These are phyloP conservation scores for Drosophila nebulosa DNA, from an alignment of 1,140 invertebrate genomes.

Conservation along the genomic window DNA sequence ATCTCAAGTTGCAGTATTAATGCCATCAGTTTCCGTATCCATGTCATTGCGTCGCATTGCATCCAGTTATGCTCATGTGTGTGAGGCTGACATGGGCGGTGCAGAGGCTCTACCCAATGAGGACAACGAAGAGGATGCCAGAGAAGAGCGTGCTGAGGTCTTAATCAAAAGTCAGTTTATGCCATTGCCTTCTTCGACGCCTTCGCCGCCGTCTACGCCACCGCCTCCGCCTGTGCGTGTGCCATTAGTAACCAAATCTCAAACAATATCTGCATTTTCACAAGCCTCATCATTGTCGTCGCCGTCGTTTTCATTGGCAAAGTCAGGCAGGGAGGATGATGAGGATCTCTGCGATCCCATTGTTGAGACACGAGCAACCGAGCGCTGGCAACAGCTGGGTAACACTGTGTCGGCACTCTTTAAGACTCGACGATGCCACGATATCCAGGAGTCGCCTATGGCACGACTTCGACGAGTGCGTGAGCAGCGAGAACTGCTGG, in stretches of 20 bases:
- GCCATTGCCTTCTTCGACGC: background rate
- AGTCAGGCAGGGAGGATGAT: background rate
- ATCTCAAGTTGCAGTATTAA: background rate
- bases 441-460: constrained; percentile 11
- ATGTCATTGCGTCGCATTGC: constrained; percentile 46
- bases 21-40: background rate
- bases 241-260: background rate
- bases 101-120: constrained; percentile 29
- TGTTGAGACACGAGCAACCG: constrained; percentile 29
- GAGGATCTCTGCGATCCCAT: background rate
- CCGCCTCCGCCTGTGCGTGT: background rate
- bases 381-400: constrained; percentile 54
- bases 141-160: constrained; percentile 49
- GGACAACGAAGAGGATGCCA: constrained; percentile 47
- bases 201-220: background rate
- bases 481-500: constrained; percentile 54
- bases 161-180: constrained; percentile 42
- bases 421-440: constrained; percentile 32
- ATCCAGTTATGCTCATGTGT: constrained; percentile 52
- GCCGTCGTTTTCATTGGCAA: background rate
- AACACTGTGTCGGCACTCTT: constrained; percentile 48
- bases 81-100: constrained; percentile 22
- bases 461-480: constrained; percentile 39
- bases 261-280: background rate
- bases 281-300: background rate